A percentile compares a stretch with the other conserved stretches of the same genome.
Evolutionary conservation across 2,113 vertebrate species (phyloP).

Genomic region (Coryphaenoides rupestris): DNA sequence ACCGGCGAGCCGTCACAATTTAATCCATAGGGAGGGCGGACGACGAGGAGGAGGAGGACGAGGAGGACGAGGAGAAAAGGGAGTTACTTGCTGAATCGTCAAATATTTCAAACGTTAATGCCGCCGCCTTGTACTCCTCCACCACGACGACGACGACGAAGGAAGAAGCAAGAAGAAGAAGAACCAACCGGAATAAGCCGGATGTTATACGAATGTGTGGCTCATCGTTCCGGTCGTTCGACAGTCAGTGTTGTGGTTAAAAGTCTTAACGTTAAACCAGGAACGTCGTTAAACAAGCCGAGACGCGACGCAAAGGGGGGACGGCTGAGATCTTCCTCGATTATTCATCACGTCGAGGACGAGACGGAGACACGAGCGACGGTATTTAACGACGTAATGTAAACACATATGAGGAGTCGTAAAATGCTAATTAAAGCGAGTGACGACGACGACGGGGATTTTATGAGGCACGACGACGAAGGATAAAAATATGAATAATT

Average conservation of each 20-base stretch:
- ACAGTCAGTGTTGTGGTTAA: too few species aligned
- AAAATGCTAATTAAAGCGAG: too few species aligned
- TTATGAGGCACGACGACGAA: too few species aligned
- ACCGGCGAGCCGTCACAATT: conserved; percentile 50
- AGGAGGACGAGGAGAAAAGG: conserved; percentile 15
- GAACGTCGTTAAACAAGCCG: conserved; percentile 26
- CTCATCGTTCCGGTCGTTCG: too few species aligned
- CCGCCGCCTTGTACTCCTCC: conserved; percentile 50
- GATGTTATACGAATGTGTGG: conserved; percentile 44
- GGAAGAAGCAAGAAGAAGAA: conserved; percentile 6
- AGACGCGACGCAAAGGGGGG: too few species aligned
- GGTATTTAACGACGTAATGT: too few species aligned
- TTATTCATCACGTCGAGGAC: too few species aligned
- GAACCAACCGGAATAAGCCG: conserved; percentile 39
- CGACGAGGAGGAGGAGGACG: neutral
- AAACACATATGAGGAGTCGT: too few species aligned
- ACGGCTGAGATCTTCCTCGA: neutral
- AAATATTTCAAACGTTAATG: conserved; percentile 62
- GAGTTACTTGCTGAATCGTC: conserved; percentile 60
- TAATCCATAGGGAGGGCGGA: conserved; percentile 43
- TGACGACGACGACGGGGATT: too few species aligned
- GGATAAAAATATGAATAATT: too few species aligned
- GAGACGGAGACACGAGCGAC: too few species aligned
- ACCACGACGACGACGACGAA: too few species aligned
- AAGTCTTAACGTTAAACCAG: conserved; percentile 47